Evolutionary conservation across 1,140 invertebrate species (phyloP).

Genomic region (Belonocnema kinseyi): DNA sequence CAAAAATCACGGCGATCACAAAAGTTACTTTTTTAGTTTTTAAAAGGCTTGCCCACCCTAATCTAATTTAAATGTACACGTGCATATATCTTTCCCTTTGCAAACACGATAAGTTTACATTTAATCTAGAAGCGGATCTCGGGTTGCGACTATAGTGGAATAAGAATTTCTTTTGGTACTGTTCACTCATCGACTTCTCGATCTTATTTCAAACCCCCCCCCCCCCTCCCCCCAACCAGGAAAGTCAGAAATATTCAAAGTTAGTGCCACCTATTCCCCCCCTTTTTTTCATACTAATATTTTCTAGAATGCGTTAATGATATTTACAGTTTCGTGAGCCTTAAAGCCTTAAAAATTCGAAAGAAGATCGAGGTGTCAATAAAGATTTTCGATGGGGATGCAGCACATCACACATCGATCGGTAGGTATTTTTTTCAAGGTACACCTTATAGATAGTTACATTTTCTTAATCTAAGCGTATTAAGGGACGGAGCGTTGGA

Average conservation of each 20-base stretch:
- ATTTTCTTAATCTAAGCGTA: conserved; percentile 57
- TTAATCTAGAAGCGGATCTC: conserved; percentile 20
- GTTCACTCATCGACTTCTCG: conserved; percentile 54
- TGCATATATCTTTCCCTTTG: conserved; percentile 11
- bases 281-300: not conserved
- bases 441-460: conserved; percentile 50
- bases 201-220: conserved; percentile 43
- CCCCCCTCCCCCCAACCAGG: not conserved
- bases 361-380: conserved; percentile 53
- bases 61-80: conserved; percentile 31
- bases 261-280: not conserved
- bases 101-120: conserved; percentile 29
- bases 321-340: not conserved
- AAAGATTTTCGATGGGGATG: conserved; percentile 46
- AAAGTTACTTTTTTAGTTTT: conserved; percentile 9
- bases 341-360: conserved; percentile 11
- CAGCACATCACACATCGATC: conserved; percentile 48
- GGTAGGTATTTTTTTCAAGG: conserved; percentile 49
- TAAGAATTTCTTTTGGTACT: conserved; percentile 62
- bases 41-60: conserved; percentile 27
- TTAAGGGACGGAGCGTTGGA: conserved; percentile 56
- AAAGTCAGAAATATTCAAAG: not conserved
- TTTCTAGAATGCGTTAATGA: conserved; percentile 8
- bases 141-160: conserved; percentile 43
- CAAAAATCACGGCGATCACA: conserved; percentile 29